Conservation (phyloP, 1,140 invertebrate genomes). For the Eumaeus atala region DNA sequence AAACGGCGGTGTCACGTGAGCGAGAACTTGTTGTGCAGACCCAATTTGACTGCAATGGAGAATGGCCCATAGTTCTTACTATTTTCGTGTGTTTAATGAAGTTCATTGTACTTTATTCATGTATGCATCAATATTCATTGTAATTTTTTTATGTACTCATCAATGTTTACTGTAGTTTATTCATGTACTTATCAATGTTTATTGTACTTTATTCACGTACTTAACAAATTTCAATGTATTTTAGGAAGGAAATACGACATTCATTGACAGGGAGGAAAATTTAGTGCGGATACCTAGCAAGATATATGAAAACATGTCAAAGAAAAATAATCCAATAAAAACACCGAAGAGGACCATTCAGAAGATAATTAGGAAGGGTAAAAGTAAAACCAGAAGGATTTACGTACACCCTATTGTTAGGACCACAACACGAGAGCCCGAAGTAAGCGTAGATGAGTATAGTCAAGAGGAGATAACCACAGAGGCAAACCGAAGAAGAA, state of each 20-base stretch:
- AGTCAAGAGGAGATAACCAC: constrained; percentile 33
- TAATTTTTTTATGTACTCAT: no score
- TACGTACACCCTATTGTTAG: constrained; percentile 35
- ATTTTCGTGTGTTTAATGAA: no score
- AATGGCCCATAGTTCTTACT: no score
- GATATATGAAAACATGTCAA: constrained; percentile 35
- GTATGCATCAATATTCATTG: no score
- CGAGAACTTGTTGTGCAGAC: no score
- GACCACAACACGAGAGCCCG: constrained; percentile 24
- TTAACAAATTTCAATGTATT: constrained; percentile 11
- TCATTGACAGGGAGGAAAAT: constrained; percentile 51
- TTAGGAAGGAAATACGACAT: constrained; percentile 35
- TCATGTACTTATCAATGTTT: no score
- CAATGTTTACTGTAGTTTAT: no score
- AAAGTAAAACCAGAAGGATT: constrained; percentile 34
- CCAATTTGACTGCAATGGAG: no score
- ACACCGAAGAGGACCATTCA: constrained; percentile 53
- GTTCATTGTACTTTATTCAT: no score
- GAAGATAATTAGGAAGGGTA: constrained; percentile 61
- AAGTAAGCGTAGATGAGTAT: constrained; percentile 21
- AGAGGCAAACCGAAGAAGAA: constrained; percentile 35
- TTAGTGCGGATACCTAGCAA: constrained; percentile 40
- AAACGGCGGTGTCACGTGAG: no score
- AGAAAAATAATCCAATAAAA: constrained; percentile 44
- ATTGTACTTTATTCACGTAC: no score